A percentile compares a stretch with the other conserved stretches of the same genome.
These are phyloP conservation scores for Papilio helenus DNA, from an alignment of 1,140 invertebrate species.

Conservation along the genomic window DNA sequence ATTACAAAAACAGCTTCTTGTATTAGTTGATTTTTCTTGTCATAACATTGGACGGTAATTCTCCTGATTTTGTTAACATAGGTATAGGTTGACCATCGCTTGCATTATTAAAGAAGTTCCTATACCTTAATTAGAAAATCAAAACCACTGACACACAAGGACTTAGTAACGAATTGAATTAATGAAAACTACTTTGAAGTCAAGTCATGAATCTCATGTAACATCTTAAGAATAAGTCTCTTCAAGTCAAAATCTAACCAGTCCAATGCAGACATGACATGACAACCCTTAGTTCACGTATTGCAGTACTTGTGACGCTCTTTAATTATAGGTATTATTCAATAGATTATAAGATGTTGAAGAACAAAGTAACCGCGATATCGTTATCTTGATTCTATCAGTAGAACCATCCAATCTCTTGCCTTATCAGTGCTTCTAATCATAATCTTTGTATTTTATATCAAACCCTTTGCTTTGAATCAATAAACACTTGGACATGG, in stretches of 20 bases:
- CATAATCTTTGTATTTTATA: slow-evolving; percentile 23
- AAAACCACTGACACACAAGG: too few species aligned
- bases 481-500: not conserved
- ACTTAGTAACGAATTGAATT: too few species aligned
- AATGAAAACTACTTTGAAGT: too few species aligned
- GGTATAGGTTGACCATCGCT: too few species aligned
- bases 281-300: not conserved
- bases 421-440: not conserved
- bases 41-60: too few species aligned
- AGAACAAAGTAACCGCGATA: slow-evolving; percentile 13
- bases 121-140: too few species aligned
- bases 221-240: not conserved
- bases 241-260: not conserved
- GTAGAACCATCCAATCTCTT: not conserved
- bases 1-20: not conserved
- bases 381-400: slow-evolving; percentile 20
- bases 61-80: too few species aligned
- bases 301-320: not conserved
- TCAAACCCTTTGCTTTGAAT: slow-evolving; percentile 18
- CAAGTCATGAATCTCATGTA: not conserved
- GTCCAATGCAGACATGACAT: not conserved
- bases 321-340: slow-evolving; percentile 17
- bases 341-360: slow-evolving; percentile 26
- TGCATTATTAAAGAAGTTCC: too few species aligned
- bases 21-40: not conserved